Conservation (phyloP, 1,140 invertebrate genomes). For the Oreohelix idahoensis region DNA sequence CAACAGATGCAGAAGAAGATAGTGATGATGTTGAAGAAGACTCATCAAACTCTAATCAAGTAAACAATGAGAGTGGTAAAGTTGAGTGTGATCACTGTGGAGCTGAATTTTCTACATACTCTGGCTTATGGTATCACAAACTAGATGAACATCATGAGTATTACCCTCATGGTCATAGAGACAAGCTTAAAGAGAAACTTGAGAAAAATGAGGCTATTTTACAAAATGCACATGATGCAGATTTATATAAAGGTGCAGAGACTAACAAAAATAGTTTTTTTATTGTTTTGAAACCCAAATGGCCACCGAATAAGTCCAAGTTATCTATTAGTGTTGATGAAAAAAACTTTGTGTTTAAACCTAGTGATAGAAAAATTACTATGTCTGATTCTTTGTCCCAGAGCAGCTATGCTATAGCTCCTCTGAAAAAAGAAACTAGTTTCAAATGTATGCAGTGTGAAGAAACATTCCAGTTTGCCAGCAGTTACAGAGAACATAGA, state of each 20-base stretch:
- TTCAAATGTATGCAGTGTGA: slow-evolving; percentile 29
- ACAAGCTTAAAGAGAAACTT: slow-evolving; percentile 12
- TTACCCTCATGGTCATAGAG: background rate
- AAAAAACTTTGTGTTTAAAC: slow-evolving; percentile 29
- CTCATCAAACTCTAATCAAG: background rate
- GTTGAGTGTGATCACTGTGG: slow-evolving; percentile 20
- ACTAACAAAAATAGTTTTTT: slow-evolving; percentile 27
- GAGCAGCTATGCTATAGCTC: background rate
- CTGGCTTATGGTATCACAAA: slow-evolving; percentile 32
- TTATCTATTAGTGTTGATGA: slow-evolving; percentile 7
- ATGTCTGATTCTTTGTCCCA: background rate
- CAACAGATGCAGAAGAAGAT: slow-evolving; percentile 13
- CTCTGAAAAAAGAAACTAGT: slow-evolving; percentile 4
- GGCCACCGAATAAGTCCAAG: slow-evolving; percentile 12
- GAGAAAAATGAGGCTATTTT: slow-evolving; percentile 8
- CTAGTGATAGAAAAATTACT: background rate
- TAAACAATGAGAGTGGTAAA: slow-evolving; percentile 16
- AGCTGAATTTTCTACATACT: slow-evolving; percentile 19
- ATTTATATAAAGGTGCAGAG: background rate
- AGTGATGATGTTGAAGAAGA: slow-evolving; percentile 29
- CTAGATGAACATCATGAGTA: slow-evolving; percentile 20
- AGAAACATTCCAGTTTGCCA: slow-evolving; percentile 4
- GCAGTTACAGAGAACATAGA: slow-evolving; percentile 30
- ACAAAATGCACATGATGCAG: background rate
- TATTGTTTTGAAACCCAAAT: slow-evolving; percentile 22